phyloP scores from a whole-genome alignment of 2,797 vertebrate species.

The Rhinoraja longicauda region DNA sequence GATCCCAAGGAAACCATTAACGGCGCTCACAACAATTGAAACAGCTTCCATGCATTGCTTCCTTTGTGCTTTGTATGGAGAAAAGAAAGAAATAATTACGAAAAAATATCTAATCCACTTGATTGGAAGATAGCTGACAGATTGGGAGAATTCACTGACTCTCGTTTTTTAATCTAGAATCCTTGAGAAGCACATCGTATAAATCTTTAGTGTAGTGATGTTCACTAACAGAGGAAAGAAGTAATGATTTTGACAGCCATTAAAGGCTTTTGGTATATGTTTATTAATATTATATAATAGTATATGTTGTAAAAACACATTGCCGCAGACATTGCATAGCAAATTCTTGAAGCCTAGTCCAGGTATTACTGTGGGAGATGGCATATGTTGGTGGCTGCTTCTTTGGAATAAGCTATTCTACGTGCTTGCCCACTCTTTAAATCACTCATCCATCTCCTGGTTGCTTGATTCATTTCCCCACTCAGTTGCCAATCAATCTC shows the following conservation, averaged over 20 bases:
- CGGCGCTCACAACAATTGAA: conserved; percentile 61
- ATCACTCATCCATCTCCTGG: background rate
- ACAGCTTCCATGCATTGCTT: background rate
- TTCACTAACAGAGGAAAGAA: background rate
- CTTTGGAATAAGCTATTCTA: background rate
- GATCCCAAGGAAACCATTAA: conserved; percentile 71
- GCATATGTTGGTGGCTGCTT: background rate
- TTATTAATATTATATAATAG: no score
- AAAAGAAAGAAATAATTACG: background rate
- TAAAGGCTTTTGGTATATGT: background rate
- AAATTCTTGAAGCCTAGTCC: background rate
- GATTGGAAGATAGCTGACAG: background rate
- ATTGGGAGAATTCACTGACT: background rate
- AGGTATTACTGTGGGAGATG: background rate
- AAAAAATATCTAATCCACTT: background rate
- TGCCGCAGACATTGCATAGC: background rate
- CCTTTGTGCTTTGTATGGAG: background rate
- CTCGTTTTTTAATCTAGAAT: background rate
- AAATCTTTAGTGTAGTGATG: background rate
- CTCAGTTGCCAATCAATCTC: background rate
- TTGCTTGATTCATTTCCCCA: background rate
- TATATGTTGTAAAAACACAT: background rate
- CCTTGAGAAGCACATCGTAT: background rate
- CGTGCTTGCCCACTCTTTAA: background rate
- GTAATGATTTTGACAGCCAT: background rate